Conservation (phyloP, 2,113 vertebrate species). For the Phyllostomus hastatus region DNA sequence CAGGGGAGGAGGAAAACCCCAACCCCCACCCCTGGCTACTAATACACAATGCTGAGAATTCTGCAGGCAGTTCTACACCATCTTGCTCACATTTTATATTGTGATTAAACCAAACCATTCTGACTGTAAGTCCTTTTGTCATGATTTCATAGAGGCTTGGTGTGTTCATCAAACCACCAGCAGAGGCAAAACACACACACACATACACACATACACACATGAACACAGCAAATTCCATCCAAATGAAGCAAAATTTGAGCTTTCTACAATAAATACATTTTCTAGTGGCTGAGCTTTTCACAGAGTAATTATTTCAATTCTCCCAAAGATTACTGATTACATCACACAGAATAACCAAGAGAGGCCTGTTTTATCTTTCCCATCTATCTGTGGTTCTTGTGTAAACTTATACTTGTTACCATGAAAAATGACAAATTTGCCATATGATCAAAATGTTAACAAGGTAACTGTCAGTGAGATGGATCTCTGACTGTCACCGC, state of each 20-base stretch:
- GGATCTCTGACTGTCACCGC: slow-evolving; percentile 90
- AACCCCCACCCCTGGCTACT: too few relatives aligned
- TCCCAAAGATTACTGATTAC: slow-evolving; percentile 82
- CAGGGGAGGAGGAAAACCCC: not conserved
- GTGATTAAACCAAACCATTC: slow-evolving; percentile 55
- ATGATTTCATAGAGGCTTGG: slow-evolving; percentile 59
- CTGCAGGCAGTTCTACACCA: not conserved
- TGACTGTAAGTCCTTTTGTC: slow-evolving; percentile 60
- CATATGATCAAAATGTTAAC: slow-evolving; percentile 95
- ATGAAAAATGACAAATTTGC: slow-evolving; percentile 92
- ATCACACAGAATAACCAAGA: slow-evolving; percentile 77
- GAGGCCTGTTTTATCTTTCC: slow-evolving; percentile 78
- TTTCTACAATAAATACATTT: slow-evolving; percentile 76
- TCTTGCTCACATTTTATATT: slow-evolving; percentile 1
- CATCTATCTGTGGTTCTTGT: slow-evolving; percentile 84
- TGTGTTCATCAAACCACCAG: slow-evolving; percentile 80
- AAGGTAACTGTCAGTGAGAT: slow-evolving; percentile 94
- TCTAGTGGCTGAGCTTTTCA: slow-evolving; percentile 75
- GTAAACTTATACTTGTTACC: slow-evolving; percentile 87
- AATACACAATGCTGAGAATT: not conserved
- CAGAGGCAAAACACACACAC: slow-evolving; percentile 22
- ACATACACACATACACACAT: not conserved
- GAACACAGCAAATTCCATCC: slow-evolving; percentile 52
- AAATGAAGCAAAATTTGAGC: slow-evolving; percentile 82
- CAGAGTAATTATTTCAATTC: slow-evolving; percentile 83